Evolutionary conservation across 2,113 vertebrate species (phyloP).

Genomic region (Sinocyclocheilus anophthalmus): DNA sequence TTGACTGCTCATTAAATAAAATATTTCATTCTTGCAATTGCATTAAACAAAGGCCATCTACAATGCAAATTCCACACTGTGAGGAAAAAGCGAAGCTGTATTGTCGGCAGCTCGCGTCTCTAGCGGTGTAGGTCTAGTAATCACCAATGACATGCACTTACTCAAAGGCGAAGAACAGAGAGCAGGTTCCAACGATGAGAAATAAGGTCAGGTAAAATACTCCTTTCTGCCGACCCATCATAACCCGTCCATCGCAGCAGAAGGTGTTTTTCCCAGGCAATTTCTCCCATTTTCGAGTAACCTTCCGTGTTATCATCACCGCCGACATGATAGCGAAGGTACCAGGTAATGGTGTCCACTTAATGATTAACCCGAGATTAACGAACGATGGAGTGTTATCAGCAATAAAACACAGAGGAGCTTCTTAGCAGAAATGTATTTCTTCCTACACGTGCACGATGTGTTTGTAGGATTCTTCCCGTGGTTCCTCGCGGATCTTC

Average conservation of each 20-base stretch:
- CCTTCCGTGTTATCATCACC: slow-evolving; percentile 92
- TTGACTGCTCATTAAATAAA: background rate
- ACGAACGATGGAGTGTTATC: background rate
- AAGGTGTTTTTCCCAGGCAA: slow-evolving; percentile 97
- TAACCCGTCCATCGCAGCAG: slow-evolving; percentile 96
- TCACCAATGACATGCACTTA: slow-evolving; percentile 74
- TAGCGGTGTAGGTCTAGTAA: background rate
- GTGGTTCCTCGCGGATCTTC: background rate
- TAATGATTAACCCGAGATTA: background rate
- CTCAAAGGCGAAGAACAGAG: slow-evolving; percentile 97
- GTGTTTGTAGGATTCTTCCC: background rate
- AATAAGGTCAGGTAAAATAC: slow-evolving; percentile 97
- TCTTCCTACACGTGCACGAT: slow-evolving; percentile 1
- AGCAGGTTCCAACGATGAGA: slow-evolving; percentile 93
- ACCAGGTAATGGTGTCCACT: background rate
- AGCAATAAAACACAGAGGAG: background rate
- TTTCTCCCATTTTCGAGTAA: slow-evolving; percentile 95
- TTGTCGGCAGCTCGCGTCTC: background rate
- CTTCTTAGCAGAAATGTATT: background rate
- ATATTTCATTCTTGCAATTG: background rate
- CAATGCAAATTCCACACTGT: background rate
- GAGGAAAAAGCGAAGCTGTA: background rate
- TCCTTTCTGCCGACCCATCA: slow-evolving; percentile 99
- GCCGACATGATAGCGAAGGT: slow-evolving; percentile 83
- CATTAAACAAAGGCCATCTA: background rate